Conservation (phyloP, 2,888 invertebrate species). For the Stenchaetothrips biformis region DNA sequence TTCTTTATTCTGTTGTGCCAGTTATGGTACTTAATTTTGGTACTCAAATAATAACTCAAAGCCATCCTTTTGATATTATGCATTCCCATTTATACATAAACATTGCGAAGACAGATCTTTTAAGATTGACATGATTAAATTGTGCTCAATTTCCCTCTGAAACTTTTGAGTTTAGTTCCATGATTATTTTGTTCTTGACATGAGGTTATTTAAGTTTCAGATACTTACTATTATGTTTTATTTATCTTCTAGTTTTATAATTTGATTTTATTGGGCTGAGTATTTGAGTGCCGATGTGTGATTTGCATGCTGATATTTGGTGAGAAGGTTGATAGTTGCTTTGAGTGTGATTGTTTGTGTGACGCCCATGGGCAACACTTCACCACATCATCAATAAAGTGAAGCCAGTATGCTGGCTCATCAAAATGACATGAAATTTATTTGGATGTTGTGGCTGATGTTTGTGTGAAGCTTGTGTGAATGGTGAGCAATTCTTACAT, state of each 20-base stretch:
- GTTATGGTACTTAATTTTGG: no score
- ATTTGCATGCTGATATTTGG: constrained; percentile 2
- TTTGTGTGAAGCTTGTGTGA: constrained; percentile 1
- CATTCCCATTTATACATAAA: not conserved
- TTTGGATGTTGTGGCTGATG: not conserved
- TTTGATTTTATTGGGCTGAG: not conserved
- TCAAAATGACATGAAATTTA: not conserved
- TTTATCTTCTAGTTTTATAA: constrained; percentile 30
- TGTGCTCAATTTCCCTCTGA: not conserved
- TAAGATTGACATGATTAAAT: not conserved
- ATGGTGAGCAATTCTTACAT: not conserved
- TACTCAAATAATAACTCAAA: no score
- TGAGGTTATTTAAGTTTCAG: not conserved
- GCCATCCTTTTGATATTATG: no score
- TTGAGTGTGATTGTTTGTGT: constrained; percentile 9
- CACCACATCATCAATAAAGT: not conserved
- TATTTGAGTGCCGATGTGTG: constrained; percentile 17
- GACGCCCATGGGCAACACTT: not conserved
- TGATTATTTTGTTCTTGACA: not conserved
- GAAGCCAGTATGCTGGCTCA: no score
- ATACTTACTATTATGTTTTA: constrained; percentile 14
- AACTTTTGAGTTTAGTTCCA: not conserved
- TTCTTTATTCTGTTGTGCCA: no score
- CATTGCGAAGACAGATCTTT: not conserved
- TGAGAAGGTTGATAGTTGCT: not conserved